These are phyloP conservation scores for Sphaerophoria rueppellii DNA, from an alignment of 2,888 invertebrate species.

Conservation along the genomic window DNA sequence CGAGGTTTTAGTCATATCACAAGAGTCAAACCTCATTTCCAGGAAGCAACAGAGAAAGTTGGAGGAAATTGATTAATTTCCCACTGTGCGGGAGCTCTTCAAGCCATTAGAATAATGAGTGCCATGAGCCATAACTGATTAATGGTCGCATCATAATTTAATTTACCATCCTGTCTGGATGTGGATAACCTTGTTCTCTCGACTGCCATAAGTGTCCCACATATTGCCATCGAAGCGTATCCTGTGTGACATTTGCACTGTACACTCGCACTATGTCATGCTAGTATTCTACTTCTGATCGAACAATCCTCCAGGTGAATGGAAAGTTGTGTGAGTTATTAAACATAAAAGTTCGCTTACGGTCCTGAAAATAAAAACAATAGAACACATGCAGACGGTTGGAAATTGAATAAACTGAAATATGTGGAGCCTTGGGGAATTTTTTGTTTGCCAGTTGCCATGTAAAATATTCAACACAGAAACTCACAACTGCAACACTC, in stretches of 20 bases:
- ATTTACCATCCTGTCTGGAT: slow-evolving; percentile 14
- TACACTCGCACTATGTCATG: not conserved
- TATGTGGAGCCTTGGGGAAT: not conserved
- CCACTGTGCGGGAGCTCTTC: not conserved
- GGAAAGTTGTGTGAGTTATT: slow-evolving; percentile 18
- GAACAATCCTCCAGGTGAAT: slow-evolving; percentile 1
- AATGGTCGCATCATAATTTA: slow-evolving; percentile 15
- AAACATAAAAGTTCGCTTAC: slow-evolving; percentile 4
- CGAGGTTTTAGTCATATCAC: no score
- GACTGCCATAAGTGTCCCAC: slow-evolving; percentile 14
- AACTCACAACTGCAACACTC: slow-evolving; percentile 2
- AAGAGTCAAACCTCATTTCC: no score
- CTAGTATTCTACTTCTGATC: not conserved
- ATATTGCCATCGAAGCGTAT: not conserved
- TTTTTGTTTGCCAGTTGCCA: not conserved
- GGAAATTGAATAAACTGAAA: not conserved
- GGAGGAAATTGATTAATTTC: no score
- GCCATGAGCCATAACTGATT: slow-evolving; percentile 5
- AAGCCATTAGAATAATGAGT: not conserved
- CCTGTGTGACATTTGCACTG: not conserved
- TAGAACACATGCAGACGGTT: not conserved
- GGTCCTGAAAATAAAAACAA: no score
- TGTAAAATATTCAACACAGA: slow-evolving; percentile 3
- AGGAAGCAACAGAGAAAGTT: no score
- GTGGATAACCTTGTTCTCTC: not conserved